Percentiles rank a stretch among this genome's conserved stretches.
phyloP scores from a whole-genome alignment of 2,113 vertebrate species.

The Daphoenositta chrysoptera region DNA sequence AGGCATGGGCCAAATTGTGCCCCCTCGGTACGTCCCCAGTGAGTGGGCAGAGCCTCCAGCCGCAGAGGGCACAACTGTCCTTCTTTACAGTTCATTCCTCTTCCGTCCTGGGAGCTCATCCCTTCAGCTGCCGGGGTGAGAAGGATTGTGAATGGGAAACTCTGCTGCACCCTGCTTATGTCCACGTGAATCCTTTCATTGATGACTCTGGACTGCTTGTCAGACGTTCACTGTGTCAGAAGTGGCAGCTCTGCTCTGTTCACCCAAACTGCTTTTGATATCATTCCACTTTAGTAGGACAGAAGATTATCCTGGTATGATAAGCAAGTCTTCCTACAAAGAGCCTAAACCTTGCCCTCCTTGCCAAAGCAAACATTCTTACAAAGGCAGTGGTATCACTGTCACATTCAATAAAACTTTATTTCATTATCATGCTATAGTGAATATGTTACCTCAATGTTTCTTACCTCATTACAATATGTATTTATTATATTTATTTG shows the following conservation, averaged over 20 bases:
- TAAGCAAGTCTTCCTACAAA: background rate
- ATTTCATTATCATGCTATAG: background rate
- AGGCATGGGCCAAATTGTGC: background rate
- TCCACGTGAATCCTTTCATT: accelerated
- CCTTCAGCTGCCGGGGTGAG: background rate
- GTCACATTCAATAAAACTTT: background rate
- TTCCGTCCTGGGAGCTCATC: background rate
- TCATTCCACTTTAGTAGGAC: background rate
- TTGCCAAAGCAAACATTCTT: constrained; percentile 7
- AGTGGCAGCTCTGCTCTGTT: background rate
- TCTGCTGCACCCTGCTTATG: background rate
- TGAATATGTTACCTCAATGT: background rate
- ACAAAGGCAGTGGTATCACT: background rate
- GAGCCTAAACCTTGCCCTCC: background rate
- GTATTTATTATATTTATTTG: background rate
- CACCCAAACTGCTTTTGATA: background rate
- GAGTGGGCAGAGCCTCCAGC: accelerated
- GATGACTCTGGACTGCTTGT: background rate
- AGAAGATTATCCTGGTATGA: background rate
- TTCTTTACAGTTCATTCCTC: background rate
- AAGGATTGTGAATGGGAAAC: accelerated
- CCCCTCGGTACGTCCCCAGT: accelerated
- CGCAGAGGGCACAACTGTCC: background rate
- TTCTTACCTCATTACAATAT: background rate
- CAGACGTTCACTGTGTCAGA: background rate